Base-by-base conservation (phyloP, 2,888 invertebrate genomes). In the Nomada ruficornis region DNA sequence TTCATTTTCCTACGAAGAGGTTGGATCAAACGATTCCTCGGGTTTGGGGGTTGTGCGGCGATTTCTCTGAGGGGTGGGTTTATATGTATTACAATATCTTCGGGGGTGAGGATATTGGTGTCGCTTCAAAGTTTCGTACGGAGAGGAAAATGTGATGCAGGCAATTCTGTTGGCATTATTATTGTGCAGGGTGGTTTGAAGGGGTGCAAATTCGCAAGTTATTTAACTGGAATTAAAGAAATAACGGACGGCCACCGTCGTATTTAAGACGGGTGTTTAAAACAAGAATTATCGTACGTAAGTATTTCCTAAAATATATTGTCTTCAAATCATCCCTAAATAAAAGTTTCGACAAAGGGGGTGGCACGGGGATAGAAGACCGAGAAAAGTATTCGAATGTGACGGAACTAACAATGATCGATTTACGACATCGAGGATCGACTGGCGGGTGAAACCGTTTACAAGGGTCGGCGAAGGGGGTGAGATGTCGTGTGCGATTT, bases 11-110 rank as follows among this genome's bases (percentile, higher is more conserved):
- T 50, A 64, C 63, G 74, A 47, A 59, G 55, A 65, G 44, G 23
- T 26, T 29, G 74, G 88, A 89, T 86, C 84, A 88, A 86, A 86
- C 84, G 89, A 85, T 82, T 81, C 85, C 72, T 72, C 76, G 85
- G 70, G 73, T 87, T 84, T 86, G 77, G 74, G 74, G 36, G 36
- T 36, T 71, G 79, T 72, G 82, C 80, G 86, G 80, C 79, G 79
- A 84, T 73, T 69, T 76, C 71, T 75, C 77, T 3, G 7, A 13
- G 50, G n/a, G 0, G 13, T 65, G 15, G 18, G 50, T 18, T 26
- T 26, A 26, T 26, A 26, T 26, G 5, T 0, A 2, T 18, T 65
- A 29, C 0, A 2, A 52, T 18, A 65, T n/a, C 13, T 2, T n/a
- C 7, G 26, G 18, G 26, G 26, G 1, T 2, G 44, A 0, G 64